Evolutionary conservation across 1,140 invertebrate genomes (phyloP).

Genomic region (Drusus annulatus): DNA sequence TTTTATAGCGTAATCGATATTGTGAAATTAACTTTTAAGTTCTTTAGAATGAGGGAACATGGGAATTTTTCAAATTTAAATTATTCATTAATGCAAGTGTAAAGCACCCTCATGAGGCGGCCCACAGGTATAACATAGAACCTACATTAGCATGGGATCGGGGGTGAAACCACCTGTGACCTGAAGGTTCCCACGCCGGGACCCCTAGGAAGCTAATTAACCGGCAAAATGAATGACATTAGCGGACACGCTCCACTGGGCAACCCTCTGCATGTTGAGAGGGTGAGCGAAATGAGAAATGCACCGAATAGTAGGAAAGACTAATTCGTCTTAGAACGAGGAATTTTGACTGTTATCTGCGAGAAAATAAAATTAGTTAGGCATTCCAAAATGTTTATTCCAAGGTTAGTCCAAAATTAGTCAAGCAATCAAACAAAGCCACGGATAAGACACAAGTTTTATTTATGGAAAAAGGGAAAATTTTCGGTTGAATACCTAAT

Average conservation of each 20-base stretch:
- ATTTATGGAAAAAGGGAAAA: no score
- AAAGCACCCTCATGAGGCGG: background rate
- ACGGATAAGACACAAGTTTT: no score
- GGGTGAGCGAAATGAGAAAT: background rate
- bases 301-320: background rate
- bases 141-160: conserved; percentile 1
- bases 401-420: no score
- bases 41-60: no score
- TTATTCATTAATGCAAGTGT: conserved; percentile 1
- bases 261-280: background rate
- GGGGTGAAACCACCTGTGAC: conserved; percentile 37
- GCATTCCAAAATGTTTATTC: no score
- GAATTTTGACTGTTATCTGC: no score
- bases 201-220: conserved; percentile 50
- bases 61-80: background rate
- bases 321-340: background rate
- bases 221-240: conserved; percentile 54
- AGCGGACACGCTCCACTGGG: conserved; percentile 48
- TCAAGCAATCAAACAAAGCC: no score
- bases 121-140: background rate
- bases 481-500: no score
- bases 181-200: conserved; percentile 47
- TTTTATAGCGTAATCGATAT: no score
- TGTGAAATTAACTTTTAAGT: no score
- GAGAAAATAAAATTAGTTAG: no score